Evolutionary conservation across 1,140 invertebrate genomes (phyloP), one percentile per base, ranked within the genome.

Genomic region (Neodiprion pinetum): DNA sequence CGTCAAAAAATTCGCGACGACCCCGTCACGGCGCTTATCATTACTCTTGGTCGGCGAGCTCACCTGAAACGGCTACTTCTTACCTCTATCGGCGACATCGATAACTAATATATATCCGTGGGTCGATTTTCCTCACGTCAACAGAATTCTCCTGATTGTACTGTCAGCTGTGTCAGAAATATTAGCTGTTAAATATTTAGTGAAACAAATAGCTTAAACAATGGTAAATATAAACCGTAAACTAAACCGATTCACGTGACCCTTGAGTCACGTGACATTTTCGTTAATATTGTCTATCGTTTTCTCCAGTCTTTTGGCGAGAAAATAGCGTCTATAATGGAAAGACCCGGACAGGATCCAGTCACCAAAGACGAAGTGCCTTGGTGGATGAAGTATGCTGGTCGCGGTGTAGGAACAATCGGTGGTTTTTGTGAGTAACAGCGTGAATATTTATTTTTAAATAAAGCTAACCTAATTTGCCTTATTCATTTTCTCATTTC

Each of bases 301-400:
- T 80, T 80, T 66, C 90, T 91, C 74, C 86, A 95, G 94, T 95
- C 94, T 80, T 91, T 95, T 80, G 89, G 91, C 75, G 94, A 95
- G 81, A 95, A 95, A 91, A 89, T 95, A 80, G 90, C 92, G 68
- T 90, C 92, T 78, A 89, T 95, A 74, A 93, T 95, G 93, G 91
- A 93, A 75, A 90, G 93, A 78, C 94, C 95, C 71, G 94, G 94
- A 76, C 92, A 94, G 85, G 93, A 94, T 85, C 91, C 91, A 78
- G 89, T 88, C 71, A 88, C 91, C 76, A 94, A 94, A 90, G 94
- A 95, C 87, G 95, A 96, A 87, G 92, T 93, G 75, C 94, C 95
- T 77, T 96, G 94, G 94, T 96, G 94, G 93, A 91, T 97, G 89
- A 96, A 95, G 86, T 96, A 96, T 89, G 94, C 92, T 83, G 95